Percentiles rank a stretch among this genome's conserved stretches.
Conservation (phyloP, 2,797 vertebrate species). For the Urophycis tenuis region DNA sequence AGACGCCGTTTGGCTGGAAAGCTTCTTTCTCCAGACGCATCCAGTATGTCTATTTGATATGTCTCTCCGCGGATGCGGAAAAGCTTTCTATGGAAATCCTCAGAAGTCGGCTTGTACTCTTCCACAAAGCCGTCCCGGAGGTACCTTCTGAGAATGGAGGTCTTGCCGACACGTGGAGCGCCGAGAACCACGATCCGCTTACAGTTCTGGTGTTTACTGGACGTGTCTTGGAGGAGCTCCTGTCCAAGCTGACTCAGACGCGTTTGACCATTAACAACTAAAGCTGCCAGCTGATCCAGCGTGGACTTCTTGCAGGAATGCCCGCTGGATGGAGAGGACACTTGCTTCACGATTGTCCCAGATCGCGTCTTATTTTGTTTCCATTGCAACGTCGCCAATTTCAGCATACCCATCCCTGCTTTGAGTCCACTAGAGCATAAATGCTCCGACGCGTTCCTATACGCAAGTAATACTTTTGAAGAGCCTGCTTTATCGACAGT, state of each 20-base stretch:
- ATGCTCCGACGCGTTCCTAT: slow-evolving; percentile 59
- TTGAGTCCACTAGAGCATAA: slow-evolving; percentile 58
- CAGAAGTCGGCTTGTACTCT: slow-evolving; percentile 69
- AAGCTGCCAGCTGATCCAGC: slow-evolving; percentile 59
- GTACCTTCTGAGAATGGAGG: slow-evolving; percentile 70
- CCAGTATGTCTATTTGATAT: slow-evolving; percentile 73
- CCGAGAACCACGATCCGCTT: slow-evolving; percentile 74
- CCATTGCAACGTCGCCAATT: slow-evolving; percentile 64
- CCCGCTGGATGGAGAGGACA: slow-evolving; percentile 10
- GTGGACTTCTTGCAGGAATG: slow-evolving; percentile 51
- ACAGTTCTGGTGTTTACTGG: slow-evolving; percentile 67
- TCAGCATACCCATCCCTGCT: slow-evolving; percentile 64
- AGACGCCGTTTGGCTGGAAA: slow-evolving; percentile 73
- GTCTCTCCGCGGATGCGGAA: slow-evolving; percentile 71
- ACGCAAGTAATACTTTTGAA: slow-evolving; percentile 55
- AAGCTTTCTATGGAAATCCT: slow-evolving; percentile 72
- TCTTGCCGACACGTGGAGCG: slow-evolving; percentile 72
- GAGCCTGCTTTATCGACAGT: slow-evolving; percentile 21
- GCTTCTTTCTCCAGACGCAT: slow-evolving; percentile 68
- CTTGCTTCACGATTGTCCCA: slow-evolving; percentile 27
- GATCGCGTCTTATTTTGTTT: slow-evolving; percentile 59
- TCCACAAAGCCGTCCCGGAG: slow-evolving; percentile 71
- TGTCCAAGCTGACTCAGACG: slow-evolving; percentile 44
- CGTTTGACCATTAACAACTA: slow-evolving; percentile 56
- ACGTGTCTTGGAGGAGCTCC: slow-evolving; percentile 27